Evolutionary conservation across 2,888 invertebrate genomes (phyloP), one percentile per base, ranked within the genome.

Genomic region (Ectemnius continuus): DNA sequence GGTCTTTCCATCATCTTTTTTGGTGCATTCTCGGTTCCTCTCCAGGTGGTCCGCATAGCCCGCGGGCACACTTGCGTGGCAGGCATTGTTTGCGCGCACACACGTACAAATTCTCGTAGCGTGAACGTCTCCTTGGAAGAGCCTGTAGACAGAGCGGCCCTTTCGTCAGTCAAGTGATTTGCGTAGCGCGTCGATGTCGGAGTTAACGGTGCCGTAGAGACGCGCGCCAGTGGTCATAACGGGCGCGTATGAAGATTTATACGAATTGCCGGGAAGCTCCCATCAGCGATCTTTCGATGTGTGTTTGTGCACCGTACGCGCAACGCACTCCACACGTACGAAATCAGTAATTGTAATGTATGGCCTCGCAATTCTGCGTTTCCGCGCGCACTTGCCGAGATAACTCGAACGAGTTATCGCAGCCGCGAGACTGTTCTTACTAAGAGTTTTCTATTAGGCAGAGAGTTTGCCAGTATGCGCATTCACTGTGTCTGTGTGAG

Each of bases 141-240:
- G 52, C 16, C 16, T 16, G 52, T 52, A 52, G 2, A 52, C n/a
- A 52, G 4, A 52, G 4, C 4, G 36, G 36, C 13, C 36, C 13
- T 57, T 57, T 57, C 57, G 57, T 23, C 20, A 36, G 36, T 11
- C 36, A 8, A 36, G 8, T 36, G 36, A 36, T 36, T 36, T 36
- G 36, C 36, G 57, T 57, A 18, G 57, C 57, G 36, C 46, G 14
- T 20, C 23, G 67, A 61, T 69, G 45, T 14, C 57, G 61, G 6
- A 69, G 59, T 58, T 46, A 20, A 23, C 14, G n/a, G 20, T 36
- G 36, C 36, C 36, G 36, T 11, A 52, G 52, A 52, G 52, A 52
- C n/a, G 52, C 14, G 14, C 52, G 52, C 52, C n/a, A 14, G 52
- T 52, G 16, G 13, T 52, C 52, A 52, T 52, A 52, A 26, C 23